Evolutionary conservation across 2,797 vertebrate genomes (phyloP).

Genomic region (Pipistrellus nathusii): DNA sequence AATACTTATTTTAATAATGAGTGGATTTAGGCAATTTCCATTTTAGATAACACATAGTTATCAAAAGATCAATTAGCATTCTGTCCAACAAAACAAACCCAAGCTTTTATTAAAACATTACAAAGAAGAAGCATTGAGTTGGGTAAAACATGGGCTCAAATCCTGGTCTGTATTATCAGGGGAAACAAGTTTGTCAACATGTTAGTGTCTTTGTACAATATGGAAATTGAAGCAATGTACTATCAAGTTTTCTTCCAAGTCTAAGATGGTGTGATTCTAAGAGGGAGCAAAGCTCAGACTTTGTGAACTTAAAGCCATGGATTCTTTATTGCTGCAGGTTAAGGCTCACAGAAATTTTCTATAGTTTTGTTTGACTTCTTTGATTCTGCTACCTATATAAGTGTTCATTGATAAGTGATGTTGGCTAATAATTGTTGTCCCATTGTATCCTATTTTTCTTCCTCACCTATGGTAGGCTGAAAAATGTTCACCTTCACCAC

Average conservation of each 20-base stretch:
- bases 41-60: not conserved
- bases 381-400: not conserved
- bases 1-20: constrained; percentile 17
- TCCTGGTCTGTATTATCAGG: not conserved
- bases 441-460: not conserved
- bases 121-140: not conserved
- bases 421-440: not conserved
- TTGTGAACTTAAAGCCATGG: not conserved
- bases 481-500: not conserved
- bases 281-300: not conserved
- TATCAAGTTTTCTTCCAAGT: not conserved
- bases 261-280: constrained; percentile 17
- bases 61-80: not conserved
- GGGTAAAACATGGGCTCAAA: not conserved
- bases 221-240: not conserved
- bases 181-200: not conserved
- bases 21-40: not conserved
- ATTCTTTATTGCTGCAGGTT: not conserved
- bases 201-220: not conserved
- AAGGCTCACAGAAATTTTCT: not conserved
- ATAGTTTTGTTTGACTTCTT: constrained; percentile 7
- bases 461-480: not conserved
- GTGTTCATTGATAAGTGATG: not conserved
- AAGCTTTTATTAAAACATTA: constrained; percentile 28
- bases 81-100: constrained; percentile 35